Evolutionary conservation across 2,797 vertebrate species (phyloP).

Genomic region (Staurois parvus): DNA sequence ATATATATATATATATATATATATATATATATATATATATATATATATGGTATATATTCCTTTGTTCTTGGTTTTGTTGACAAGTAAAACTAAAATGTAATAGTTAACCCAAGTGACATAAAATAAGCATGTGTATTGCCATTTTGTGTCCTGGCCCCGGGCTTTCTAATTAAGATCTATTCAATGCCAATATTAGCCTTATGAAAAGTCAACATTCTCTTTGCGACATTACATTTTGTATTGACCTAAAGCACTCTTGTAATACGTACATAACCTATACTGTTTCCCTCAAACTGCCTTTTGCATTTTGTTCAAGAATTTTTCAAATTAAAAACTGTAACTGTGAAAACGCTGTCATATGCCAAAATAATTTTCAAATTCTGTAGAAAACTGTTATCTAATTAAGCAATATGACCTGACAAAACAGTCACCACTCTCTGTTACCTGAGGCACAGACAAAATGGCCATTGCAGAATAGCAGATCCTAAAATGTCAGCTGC

Average conservation of each 20-base stretch:
- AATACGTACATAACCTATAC: conserved; percentile 71
- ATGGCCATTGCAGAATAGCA: conserved; percentile 70
- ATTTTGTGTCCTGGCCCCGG: conserved; percentile 41
- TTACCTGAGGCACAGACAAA: conserved; percentile 72
- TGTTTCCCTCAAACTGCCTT: conserved; percentile 67
- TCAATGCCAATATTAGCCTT: conserved; percentile 73
- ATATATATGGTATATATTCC: neutral
- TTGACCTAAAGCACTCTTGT: conserved; percentile 72
- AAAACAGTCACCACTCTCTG: conserved; percentile 76
- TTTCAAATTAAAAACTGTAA: conserved; percentile 74
- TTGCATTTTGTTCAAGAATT: conserved; percentile 73
- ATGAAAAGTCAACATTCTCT: conserved; percentile 58
- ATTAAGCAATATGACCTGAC: conserved; percentile 82
- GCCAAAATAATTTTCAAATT: conserved; percentile 79
- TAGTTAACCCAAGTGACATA: conserved; percentile 37
- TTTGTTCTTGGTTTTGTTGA: conserved; percentile 17
- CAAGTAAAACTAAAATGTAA: conserved; percentile 1
- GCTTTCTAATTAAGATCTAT: conserved; percentile 73
- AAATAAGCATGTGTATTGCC: conserved; percentile 16
- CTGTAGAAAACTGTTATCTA: conserved; percentile 78
- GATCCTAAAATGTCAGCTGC: conserved; percentile 73
- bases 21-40: too few species aligned
- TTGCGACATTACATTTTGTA: conserved; percentile 63
- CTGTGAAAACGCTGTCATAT: conserved; percentile 79
- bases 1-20: too few species aligned